Conservation (phyloP, 1,140 invertebrate genomes). For the Scaptomyza pallida region DNA sequence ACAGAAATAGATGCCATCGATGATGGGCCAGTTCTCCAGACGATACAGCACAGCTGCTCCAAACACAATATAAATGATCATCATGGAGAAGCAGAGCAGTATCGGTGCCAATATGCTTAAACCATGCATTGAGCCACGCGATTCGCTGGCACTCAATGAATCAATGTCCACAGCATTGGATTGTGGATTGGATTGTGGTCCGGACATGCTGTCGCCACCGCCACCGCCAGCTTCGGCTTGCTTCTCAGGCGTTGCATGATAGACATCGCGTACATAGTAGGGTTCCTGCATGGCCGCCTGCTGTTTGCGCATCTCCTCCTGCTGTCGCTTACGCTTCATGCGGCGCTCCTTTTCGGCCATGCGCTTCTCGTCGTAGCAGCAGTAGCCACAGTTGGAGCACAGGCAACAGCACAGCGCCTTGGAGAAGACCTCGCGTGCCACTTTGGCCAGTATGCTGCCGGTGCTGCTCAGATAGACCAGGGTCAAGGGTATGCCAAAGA, state of each 20-base stretch:
- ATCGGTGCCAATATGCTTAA: constrained; percentile 91
- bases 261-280: constrained; percentile 89
- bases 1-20: constrained; percentile 97
- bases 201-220: too few relatives aligned
- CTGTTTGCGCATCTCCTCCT: constrained; percentile 89
- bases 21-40: constrained; percentile 93
- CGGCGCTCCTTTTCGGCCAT: constrained; percentile 91
- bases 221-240: constrained; percentile 73
- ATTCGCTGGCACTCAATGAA: constrained; percentile 89
- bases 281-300: constrained; percentile 90
- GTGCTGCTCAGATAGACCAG: constrained; percentile 94
- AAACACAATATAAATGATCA: constrained; percentile 93
- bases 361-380: constrained; percentile 92
- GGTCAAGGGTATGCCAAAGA: constrained; percentile 95
- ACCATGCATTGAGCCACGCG: constrained; percentile 89
- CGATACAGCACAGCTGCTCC: constrained; percentile 95
- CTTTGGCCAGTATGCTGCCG: constrained; percentile 91
- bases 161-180: constrained; percentile 85
- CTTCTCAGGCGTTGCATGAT: constrained; percentile 86
- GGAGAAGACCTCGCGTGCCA: constrained; percentile 94
- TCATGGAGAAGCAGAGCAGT: constrained; percentile 90
- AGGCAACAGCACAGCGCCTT: constrained; percentile 91
- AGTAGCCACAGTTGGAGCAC: constrained; percentile 93
- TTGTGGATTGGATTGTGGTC: too few relatives aligned
- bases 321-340: constrained; percentile 90